These are phyloP conservation scores for Drosophila neonasuta DNA, from an alignment of 2,888 invertebrate species.

Conservation along the genomic window DNA sequence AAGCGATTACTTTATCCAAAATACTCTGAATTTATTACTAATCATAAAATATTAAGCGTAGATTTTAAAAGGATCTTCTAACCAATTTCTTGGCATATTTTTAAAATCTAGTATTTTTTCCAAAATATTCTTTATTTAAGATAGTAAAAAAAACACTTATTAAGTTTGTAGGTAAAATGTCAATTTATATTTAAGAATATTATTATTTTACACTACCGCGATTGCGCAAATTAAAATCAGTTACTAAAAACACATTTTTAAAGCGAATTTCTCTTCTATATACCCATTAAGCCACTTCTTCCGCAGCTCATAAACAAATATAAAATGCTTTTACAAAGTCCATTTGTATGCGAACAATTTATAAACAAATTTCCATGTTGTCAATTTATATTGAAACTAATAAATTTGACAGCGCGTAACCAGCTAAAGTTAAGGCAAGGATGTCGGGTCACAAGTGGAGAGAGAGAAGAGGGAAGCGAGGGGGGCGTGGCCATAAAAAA, in stretches of 20 bases:
- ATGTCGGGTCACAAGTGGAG: slow-evolving; percentile 13
- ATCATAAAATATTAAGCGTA: no score
- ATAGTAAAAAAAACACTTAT: no score
- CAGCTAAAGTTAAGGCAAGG: slow-evolving; percentile 27
- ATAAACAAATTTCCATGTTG: slow-evolving; percentile 68
- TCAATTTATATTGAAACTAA: slow-evolving; percentile 75
- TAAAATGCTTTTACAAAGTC: slow-evolving; percentile 5
- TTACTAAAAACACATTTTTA: neutral
- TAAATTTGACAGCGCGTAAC: slow-evolving; percentile 73
- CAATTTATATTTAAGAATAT: no score
- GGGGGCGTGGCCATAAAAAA: slow-evolving; percentile 53
- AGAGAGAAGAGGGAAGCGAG: neutral
- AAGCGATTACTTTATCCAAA: neutral
- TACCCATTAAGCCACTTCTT: neutral
- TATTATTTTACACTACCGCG: no score
- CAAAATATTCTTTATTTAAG: no score
- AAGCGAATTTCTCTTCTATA: neutral
- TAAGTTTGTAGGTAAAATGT: no score
- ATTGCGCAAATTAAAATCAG: neutral
- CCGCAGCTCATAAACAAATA: slow-evolving; percentile 19
- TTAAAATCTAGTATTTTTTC: no score
- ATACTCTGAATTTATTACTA: no score
- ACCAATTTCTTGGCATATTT: no score
- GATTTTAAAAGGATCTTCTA: no score
- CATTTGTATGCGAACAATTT: slow-evolving; percentile 44